Conservation (phyloP, 1,140 invertebrate species). For the Eufriesea mexicana region DNA sequence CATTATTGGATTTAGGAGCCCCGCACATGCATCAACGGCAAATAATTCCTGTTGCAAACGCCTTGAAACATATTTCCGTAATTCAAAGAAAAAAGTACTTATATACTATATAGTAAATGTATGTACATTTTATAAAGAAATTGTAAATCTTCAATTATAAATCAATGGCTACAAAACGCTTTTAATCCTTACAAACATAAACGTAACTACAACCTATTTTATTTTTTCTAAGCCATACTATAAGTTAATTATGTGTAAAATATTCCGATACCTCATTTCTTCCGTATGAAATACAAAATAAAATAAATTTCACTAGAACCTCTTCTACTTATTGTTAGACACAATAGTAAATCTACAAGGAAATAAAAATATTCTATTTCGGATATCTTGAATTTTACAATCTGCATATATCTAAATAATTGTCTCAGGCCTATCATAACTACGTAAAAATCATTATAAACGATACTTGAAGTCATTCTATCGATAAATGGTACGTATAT, state of each 20-base stretch:
- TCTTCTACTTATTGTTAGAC: too few species aligned
- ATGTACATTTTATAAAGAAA: neutral
- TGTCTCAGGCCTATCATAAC: neutral
- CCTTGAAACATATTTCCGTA: constrained; percentile 10
- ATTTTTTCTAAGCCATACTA: too few species aligned
- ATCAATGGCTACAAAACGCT: too few species aligned
- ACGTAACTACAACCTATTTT: too few species aligned
- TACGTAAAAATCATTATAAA: neutral
- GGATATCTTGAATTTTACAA: too few species aligned
- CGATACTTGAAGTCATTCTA: neutral
- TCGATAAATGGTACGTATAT: neutral
- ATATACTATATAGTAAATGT: neutral
- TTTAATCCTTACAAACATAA: neutral
- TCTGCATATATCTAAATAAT: too few species aligned
- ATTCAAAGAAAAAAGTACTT: neutral
- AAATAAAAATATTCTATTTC: neutral
- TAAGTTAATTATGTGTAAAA: too few species aligned
- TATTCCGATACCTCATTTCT: too few species aligned
- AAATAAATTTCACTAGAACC: too few species aligned
- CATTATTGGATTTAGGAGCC: constrained; percentile 79
- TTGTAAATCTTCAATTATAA: too few species aligned
- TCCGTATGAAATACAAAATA: too few species aligned
- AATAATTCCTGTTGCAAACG: constrained; percentile 54
- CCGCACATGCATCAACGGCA: constrained; percentile 53
- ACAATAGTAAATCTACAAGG: neutral